Percentiles rank a stretch among this genome's conserved stretches.
Evolutionary conservation across 53 echinoderm and acorn worm species (phyloP).

Genomic region (Hippasteria phrygiana): DNA sequence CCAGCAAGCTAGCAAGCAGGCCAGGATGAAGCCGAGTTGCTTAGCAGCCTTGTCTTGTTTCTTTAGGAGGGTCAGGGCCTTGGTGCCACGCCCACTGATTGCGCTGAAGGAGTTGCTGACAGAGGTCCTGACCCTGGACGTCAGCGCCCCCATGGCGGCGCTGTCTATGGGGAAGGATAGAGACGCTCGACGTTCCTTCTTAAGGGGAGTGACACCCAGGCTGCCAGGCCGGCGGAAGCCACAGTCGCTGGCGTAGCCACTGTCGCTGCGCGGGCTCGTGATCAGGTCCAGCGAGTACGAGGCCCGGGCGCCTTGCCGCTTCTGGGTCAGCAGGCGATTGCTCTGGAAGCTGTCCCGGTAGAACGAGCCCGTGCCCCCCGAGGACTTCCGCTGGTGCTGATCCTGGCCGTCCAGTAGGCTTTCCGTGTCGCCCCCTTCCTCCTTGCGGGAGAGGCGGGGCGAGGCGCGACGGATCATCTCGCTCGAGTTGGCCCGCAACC

Average conservation of each 20-base stretch:
- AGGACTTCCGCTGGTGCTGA: conserved; percentile 33
- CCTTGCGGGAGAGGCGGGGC: conserved; percentile 52
- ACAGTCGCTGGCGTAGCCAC: conserved; percentile 72
- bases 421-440: conserved; percentile 52
- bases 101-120: conserved; percentile 88
- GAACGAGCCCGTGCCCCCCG: conserved; percentile 20
- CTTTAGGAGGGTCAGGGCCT: conserved; percentile 81
- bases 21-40: conserved; percentile 87
- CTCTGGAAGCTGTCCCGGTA: conserved; percentile 67
- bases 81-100: conserved; percentile 86
- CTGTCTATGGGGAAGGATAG: conserved; percentile 75
- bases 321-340: conserved; percentile 52
- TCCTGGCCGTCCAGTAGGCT: conserved; percentile 24
- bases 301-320: conserved; percentile 37
- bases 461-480: conserved; percentile 64
- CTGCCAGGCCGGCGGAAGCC: conserved; percentile 59
- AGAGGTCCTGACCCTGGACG: conserved; percentile 75
- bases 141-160: conserved; percentile 69
- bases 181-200: conserved; percentile 65
- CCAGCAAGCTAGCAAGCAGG: conserved; percentile 94
- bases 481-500: conserved; percentile 57
- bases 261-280: conserved; percentile 59
- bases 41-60: conserved; percentile 96
- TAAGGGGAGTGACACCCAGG: conserved; percentile 24
- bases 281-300: conserved; percentile 60